Base-by-base conservation (phyloP, 2,888 invertebrate species). In the Drosophila kuntzei region DNA sequence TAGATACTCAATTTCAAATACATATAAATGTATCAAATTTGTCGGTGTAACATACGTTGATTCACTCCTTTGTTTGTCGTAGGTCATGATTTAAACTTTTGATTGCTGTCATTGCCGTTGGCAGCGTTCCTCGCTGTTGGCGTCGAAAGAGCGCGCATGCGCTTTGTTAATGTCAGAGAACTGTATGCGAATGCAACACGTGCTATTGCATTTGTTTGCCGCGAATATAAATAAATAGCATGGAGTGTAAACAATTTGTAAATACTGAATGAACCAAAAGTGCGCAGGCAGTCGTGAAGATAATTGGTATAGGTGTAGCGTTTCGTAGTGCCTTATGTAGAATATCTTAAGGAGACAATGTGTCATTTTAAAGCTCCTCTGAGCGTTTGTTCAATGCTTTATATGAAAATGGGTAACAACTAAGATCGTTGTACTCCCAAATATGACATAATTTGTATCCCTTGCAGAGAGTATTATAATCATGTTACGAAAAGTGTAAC, bases 11-110 rank as follows among this genome's bases (percentile, higher is more conserved):
- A 34, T n/a, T 34, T 34, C 34, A 34, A 34, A 34, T n/a, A 34
- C 3, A 12, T 49, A 41, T 27, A 54, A 7, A 36, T 54, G 9
- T 37, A 69, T 34, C 44, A 53, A 61, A 58, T 67, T 71, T 55
- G 68, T 62, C 53, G 61, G 55, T 69, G 65, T 75, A 81, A 68
- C 66, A 80, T 72, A 77, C 55, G 47, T 75, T 71, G 55, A 65
- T 46, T 66, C 53, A 59, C 54, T 80, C 51, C 77, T 44, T 76
- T 65, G 57, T 51, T 79, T 87, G 80, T 74, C 88, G 69, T 85
- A 85, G 84, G 84, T 85, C 84, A 86, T 78, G 80, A 65, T 72
- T 85, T 65, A 72, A 75, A 68, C 59, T 63, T 74, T 72, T 16
- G 29, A 69, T 37, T 29, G 51, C 22, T 54, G 58, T 44, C 25